Base-by-base conservation (phyloP, 2,113 vertebrate species). In the Ceyx melanurus region DNA sequence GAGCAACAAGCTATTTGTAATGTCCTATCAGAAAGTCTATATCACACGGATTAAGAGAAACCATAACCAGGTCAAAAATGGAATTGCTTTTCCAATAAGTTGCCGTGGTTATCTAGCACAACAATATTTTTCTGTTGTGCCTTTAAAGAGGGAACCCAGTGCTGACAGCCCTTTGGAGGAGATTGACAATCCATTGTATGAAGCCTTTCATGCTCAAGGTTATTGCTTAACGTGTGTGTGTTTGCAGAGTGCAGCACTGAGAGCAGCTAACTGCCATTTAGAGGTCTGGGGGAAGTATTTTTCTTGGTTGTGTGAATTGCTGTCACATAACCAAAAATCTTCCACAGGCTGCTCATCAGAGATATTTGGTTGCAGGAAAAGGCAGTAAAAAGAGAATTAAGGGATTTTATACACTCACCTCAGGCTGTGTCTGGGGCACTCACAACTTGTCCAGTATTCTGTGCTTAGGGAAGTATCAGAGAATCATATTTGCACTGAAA, bases 1-100 rank as follows among this genome's bases (percentile, higher is more conserved):
- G 97, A 97, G 80, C 85, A 96, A 70, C 46, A 95, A 95, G 89
- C 85, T 94, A 89, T 91, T 95, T 53, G 29, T 61, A 12, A 48
- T 67, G 66, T 80, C 80, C 91, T 89, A 53, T 94, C 33, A n/a
- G 71, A 87, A 83, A 85, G 82, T 90, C 89, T 83, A 0, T 67
- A 48, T 66, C 43, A 50, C 75, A 76, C 73, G 40, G 62, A 54
- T 86, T 82, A 88, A 88, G 62, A 86, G 82, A 56, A 92, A 83
- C 53, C 61, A 15, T 54, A 50, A 43, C 7, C 45, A 48, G 18
- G 43, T 77, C 16, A 66, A 73, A 72, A 67, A 56, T 82, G 8
- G 50, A 29, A 50, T 48, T 76, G 42, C 3, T 51, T 84, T 92
- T 62, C 45, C 48, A 66, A 5, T 33, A 76, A 91, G 20, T 82